Evolutionary conservation across 2,797 vertebrate species (phyloP), one percentile per base, ranked within the genome.

Genomic region (Bradypodion pumilum): DNA sequence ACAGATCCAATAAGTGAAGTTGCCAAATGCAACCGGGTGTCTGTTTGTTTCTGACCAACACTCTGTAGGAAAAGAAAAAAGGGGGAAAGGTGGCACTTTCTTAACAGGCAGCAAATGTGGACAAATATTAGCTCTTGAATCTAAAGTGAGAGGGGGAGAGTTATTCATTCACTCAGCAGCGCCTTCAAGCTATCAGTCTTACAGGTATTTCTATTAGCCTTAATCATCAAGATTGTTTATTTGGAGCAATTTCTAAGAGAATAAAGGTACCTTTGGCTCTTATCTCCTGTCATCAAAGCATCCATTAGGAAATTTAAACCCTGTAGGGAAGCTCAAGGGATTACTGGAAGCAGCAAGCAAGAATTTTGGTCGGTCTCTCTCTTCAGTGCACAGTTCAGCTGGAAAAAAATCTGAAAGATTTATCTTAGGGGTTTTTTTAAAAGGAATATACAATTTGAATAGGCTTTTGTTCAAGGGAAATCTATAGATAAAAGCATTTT

Each of bases 31-130:
- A 91, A 86, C 91, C 92, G 81, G 83, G 93, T 93, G 91, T 94
- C 92, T 96, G 93, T 97, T 97, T 98, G 97, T 97, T 97, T 97
- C 96, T 91, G 97, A 96, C 95, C 96, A 94, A 95, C 93, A 94
- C 91, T 94, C 89, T 23, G 69, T 87, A 83, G 84, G 79, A 2
- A n/a, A 46, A 44, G 13, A 62, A 32, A 32, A 19, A 42, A 27
- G 3, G 12, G 72, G n/a, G 40, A 35, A 40, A 92, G 90, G 5
- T 94, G 93, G 90, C 91, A 91, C 93, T 94, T 95, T 94, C 81
- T 95, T 94, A 91, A 91, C 93, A 94, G 92, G 92, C 94, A 93
- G 93, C 88, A 93, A 95, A 94, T 91, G 93, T 94, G 94, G 92
- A 93, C 95, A 96, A 96, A 96, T 95, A 95, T 96, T 95, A 95